Evolutionary conservation across 2,113 vertebrate species (phyloP), one percentile per base, ranked within the genome.

Genomic region (Clarias gariepinus): DNA sequence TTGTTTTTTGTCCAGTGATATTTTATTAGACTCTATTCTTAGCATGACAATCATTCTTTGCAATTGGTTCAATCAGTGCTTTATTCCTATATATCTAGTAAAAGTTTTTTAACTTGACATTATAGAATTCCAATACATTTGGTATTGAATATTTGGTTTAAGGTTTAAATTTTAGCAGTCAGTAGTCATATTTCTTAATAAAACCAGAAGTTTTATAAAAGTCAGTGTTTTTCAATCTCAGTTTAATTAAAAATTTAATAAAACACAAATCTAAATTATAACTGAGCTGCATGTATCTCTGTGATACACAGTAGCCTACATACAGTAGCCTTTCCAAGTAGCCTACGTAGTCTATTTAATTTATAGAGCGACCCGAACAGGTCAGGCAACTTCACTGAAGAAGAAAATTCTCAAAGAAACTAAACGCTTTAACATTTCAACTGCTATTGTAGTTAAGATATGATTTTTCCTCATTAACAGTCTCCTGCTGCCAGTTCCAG

Each of bases 351-450:
- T n/a, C n/a, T n/a, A n/a, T n/a, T n/a, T n/a, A 73, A 86, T 88
- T 81, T 69, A 60, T 21, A 53, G n/a, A 30, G 25, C 25, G 4
- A 36, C 55, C 33, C 71, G 12, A 84, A 68, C n/a, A 84, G 19
- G 76, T 79, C 60, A 52, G 63, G 60, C 60, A 85, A 78, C n/a
- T 15, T 57, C 25, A 30, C 76, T 64, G 66, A 81, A 23, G 30
- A 73, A 77, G 30, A 84, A 21, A 79, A 47, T 25, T 55, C 58
- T 66, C 47, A 36, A 66, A 28, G 81, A 47, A 83, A 25, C 25
- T 85, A 76, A 78, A 55, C 21, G 11, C 74, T 85, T 85, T 73
- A 86, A 33, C 71, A 85, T 36, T 76, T 36, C 60, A 77, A 30
- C 80, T 76, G 57, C 21, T 73, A 82, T 76, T 36, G 12, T 74